Conservation (phyloP, 53 echinoderm and acorn worm genomes). For the Arbacia lixula region DNA sequence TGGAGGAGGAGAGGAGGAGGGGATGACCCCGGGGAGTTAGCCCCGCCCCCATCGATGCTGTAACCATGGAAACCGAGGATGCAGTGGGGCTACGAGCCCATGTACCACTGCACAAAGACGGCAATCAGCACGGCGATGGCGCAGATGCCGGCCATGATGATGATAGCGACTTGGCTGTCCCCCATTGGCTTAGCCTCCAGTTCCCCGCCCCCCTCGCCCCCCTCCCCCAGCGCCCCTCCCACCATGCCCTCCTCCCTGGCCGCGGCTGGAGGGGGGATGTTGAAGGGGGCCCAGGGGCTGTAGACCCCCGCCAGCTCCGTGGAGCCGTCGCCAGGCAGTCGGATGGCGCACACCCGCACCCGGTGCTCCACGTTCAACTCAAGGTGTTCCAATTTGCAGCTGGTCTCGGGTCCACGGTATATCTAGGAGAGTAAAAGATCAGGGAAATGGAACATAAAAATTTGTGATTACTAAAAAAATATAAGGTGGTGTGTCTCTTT, state of each 20-base stretch:
- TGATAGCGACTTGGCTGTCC: constrained; percentile 85
- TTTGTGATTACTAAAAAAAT: no score
- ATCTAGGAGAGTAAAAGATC: constrained; percentile 73
- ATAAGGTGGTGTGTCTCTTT: no score
- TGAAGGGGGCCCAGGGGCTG: constrained; percentile 82
- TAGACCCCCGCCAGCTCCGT: constrained; percentile 86
- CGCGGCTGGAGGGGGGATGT: constrained; percentile 61
- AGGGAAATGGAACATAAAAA: no score
- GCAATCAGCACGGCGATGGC: constrained; percentile 83
- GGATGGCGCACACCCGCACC: constrained; percentile 88
- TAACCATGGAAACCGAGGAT: no score
- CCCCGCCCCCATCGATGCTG: no score
- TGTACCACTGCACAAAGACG: constrained; percentile 69
- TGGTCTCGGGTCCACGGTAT: constrained; percentile 85
- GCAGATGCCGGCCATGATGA: constrained; percentile 77
- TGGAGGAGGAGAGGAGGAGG: no score
- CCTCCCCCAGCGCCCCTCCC: constrained; percentile 42
- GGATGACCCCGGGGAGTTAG: no score
- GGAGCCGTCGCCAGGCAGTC: constrained; percentile 79
- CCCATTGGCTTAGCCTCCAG: constrained; percentile 69
- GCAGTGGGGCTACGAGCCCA: constrained; percentile 59
- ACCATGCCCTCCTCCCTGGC: constrained; percentile 32
- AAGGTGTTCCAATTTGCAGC: constrained; percentile 66
- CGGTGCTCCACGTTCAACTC: constrained; percentile 87
- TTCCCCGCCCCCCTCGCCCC: constrained; percentile 48